phyloP scores from a whole-genome alignment of 2,113 vertebrate species.

The Grammomys dolichurus region DNA sequence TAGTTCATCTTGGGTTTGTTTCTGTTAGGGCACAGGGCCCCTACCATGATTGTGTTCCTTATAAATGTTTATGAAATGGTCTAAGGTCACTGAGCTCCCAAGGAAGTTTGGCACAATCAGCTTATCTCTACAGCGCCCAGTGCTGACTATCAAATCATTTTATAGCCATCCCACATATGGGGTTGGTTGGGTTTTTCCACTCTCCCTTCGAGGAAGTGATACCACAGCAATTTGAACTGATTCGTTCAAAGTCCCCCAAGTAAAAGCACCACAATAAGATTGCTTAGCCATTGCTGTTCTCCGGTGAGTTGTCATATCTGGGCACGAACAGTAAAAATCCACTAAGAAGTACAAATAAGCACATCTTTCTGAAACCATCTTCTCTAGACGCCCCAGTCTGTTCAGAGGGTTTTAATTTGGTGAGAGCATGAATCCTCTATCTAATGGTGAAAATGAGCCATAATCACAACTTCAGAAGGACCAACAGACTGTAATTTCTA shows the following conservation, averaged over 20 bases:
- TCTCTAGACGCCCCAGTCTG: not conserved
- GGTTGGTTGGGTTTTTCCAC: not conserved
- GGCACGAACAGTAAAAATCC: not conserved
- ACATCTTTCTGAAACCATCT: not conserved
- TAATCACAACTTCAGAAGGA: not conserved
- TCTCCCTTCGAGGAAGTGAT: not conserved
- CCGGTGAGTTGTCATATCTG: not conserved
- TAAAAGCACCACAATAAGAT: not conserved
- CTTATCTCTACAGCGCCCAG: not conserved
- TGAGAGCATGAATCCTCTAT: not conserved
- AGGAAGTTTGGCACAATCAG: not conserved
- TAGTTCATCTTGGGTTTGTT: not conserved
- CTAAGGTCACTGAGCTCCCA: not conserved
- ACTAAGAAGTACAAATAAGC: not conserved
- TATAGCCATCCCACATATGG: rapidly evolving
- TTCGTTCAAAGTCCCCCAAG: constrained; percentile 46
- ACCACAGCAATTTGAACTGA: not conserved
- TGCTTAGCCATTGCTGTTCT: not conserved
- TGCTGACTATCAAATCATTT: not conserved
- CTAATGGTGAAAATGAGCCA: not conserved
- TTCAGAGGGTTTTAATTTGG: not conserved
- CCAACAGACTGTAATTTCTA: not conserved
- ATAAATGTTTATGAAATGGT: not conserved
- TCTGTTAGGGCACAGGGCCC: not conserved
- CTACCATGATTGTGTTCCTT: rapidly evolving